These are phyloP conservation scores for Osmerus mordax DNA, from an alignment of 2,113 vertebrate species.

Conservation along the genomic window DNA sequence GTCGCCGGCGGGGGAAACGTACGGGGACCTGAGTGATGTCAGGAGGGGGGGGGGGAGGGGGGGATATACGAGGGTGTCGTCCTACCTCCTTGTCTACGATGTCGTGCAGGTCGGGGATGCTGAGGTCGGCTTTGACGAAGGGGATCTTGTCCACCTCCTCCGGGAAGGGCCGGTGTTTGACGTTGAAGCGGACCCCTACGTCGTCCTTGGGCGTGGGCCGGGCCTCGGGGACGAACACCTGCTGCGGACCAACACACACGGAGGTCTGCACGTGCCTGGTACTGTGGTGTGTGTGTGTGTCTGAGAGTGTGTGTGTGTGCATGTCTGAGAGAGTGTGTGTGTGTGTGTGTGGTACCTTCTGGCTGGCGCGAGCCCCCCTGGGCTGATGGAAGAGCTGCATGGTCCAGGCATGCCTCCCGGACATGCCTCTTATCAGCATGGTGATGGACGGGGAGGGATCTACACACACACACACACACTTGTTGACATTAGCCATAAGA, in stretches of 20 bases:
- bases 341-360: constrained; percentile 72
- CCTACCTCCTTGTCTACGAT: constrained; percentile 82
- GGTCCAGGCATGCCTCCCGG: constrained; percentile 86
- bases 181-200: constrained; percentile 81
- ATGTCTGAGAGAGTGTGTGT: not conserved
- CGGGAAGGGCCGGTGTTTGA: constrained; percentile 84
- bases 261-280: not conserved
- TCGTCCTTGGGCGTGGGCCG: constrained; percentile 77
- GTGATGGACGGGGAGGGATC: constrained; percentile 87
- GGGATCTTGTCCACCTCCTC: constrained; percentile 84
- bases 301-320: not conserved
- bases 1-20: no score
- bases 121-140: constrained; percentile 88
- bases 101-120: constrained; percentile 86
- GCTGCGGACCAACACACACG: constrained; percentile 32
- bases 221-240: constrained; percentile 81
- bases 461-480: constrained; percentile 63
- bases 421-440: constrained; percentile 83
- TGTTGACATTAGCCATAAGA: not conserved
- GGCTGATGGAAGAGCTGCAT: constrained; percentile 89
- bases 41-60: no score
- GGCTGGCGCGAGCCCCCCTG: constrained; percentile 82
- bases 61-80: not conserved
- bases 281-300: not conserved
- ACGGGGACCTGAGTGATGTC: not conserved